phyloP scores from a whole-genome alignment of 2,113 vertebrate genomes.

The Perca schrenkii region DNA sequence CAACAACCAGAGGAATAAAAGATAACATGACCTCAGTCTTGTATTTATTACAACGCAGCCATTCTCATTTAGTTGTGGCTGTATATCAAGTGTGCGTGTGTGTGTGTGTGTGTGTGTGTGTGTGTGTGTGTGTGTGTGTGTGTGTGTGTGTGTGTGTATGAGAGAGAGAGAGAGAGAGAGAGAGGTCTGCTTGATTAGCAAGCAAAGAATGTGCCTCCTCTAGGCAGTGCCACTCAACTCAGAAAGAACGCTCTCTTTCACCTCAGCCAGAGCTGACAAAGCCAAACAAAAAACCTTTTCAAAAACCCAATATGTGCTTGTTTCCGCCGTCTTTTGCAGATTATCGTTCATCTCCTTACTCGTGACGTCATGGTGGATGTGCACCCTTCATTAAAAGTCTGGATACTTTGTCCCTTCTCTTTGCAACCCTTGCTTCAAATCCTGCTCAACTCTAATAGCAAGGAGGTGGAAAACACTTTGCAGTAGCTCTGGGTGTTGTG shows the following conservation, averaged over 20 bases:
- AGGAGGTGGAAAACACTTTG: neutral
- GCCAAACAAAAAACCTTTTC: conserved; percentile 48
- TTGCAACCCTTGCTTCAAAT: conserved; percentile 9
- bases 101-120: neutral
- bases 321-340: conserved; percentile 56
- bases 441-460: neutral
- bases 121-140: neutral
- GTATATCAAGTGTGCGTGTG: neutral
- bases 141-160: neutral
- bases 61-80: neutral
- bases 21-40: neutral
- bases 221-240: conserved; percentile 47
- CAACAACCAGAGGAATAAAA: conserved; percentile 4
- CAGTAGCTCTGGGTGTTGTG: conserved; percentile 20
- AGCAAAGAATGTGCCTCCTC: conserved; percentile 55
- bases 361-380: conserved; percentile 56
- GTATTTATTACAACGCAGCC: neutral
- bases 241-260: conserved; percentile 67
- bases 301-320: conserved; percentile 36
- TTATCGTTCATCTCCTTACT: conserved; percentile 41
- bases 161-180: neutral
- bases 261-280: conserved; percentile 52
- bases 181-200: conserved; percentile 63
- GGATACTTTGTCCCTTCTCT: conserved; percentile 20
- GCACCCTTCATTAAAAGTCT: conserved; percentile 45